Base-by-base conservation (phyloP, 2,888 invertebrate species). In the Halictus ligatus region DNA sequence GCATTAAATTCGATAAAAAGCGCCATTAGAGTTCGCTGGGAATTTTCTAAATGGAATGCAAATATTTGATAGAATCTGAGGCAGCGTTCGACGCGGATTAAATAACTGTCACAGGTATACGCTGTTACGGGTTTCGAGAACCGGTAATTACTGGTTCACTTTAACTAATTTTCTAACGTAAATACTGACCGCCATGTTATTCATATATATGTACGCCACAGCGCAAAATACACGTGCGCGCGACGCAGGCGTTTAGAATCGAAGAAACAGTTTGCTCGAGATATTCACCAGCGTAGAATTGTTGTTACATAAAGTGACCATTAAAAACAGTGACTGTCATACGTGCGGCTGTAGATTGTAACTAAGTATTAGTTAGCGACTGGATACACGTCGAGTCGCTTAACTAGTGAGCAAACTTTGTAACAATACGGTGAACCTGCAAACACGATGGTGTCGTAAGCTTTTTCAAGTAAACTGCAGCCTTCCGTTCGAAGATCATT, bases 231-330 rank as follows among this genome's bases (percentile, higher is more conserved):
- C 60, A 13, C n/a, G 15, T 29, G 12, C n/a, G 2, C 6, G 60
- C 60, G 25, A 60, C 15, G 1, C 15, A 64, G 25, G 25, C 29
- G 60, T 64, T 81, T 60, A 78, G 75, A 74, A 77, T 58, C 77
- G 76, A 85, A 85, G 78, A 64, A 78, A 78, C 48, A 78, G 58
- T 85, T 78, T 78, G 72, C 81, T 81, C 71, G 85, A 75, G 78
- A 79, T 85, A 85, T 74, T 25, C 81, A 81, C 50, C 64, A 73
- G 54, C 85, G 81, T 77, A 76, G 77, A 85, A 86, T 81, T 79
- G 81, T 85, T 69, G 84, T 86, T 86, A 86, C 76, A 86, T 86
- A 86, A 86, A 86, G 81, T 77, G 86, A 81, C 78, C 85, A 85
- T 85, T 85, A 81, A 86, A 80, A 86, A 86, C 54, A 46, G 73